phyloP scores from a whole-genome alignment of 2,113 vertebrate species.

The Dermatemys mawii region DNA sequence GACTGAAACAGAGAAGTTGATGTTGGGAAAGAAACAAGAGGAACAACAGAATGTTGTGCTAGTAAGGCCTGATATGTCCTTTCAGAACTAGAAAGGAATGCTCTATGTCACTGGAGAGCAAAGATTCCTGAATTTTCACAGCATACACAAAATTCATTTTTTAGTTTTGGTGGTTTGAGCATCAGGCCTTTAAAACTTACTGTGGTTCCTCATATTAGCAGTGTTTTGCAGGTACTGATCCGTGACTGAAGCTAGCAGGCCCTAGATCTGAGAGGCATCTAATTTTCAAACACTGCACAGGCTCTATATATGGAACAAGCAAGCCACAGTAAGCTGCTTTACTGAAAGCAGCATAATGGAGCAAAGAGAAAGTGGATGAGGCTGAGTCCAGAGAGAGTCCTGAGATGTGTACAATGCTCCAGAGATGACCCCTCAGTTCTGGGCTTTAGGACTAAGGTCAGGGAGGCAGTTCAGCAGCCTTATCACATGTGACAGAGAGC shows the following conservation, averaged over 20 bases:
- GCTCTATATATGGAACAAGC: not conserved
- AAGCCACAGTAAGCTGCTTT: not conserved
- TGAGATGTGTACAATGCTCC: not conserved
- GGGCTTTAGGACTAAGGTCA: not conserved
- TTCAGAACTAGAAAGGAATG: not conserved
- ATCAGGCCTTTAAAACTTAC: conserved; percentile 17
- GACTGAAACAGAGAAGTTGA: not conserved
- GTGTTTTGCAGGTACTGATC: not conserved
- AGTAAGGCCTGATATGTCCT: not conserved
- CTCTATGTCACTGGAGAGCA: conserved; percentile 2
- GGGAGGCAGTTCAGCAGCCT: not conserved
- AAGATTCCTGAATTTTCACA: not conserved
- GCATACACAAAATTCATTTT: conserved; percentile 18
- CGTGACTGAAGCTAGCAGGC: not conserved
- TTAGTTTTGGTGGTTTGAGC: not conserved
- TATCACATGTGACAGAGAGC: not conserved
- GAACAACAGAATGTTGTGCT: not conserved
- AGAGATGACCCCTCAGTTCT: not conserved
- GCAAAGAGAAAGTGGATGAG: not conserved
- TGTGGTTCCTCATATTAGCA: not conserved
- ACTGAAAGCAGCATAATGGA: not conserved
- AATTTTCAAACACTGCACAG: not conserved
- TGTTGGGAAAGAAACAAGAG: not conserved
- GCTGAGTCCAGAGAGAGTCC: not conserved
- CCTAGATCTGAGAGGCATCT: not conserved